Conservation (phyloP, 2,797 vertebrate species). For the Scyliorhinus canicula region DNA sequence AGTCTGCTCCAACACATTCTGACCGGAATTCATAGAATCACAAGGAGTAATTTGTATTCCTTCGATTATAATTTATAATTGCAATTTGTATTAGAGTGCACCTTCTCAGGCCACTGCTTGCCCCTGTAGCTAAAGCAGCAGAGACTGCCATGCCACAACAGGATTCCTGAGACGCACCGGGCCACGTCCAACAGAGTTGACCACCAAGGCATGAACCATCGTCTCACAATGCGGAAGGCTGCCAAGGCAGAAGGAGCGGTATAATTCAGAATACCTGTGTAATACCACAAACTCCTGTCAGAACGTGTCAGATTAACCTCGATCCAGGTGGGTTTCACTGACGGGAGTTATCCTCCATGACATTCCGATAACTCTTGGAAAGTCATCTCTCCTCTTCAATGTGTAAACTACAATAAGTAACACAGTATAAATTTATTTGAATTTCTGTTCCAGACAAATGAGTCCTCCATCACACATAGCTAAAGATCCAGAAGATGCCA, state of each 20-base stretch:
- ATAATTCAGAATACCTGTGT: no score
- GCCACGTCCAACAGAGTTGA: neutral
- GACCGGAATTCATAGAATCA: neutral
- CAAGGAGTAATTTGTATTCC: neutral
- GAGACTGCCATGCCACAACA: neutral
- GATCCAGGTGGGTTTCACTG: no score
- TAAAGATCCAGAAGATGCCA: neutral
- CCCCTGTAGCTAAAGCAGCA: neutral
- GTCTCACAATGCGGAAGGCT: neutral
- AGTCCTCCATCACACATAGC: neutral
- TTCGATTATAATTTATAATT: no score
- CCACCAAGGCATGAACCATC: neutral
- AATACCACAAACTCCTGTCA: no score
- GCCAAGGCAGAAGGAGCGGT: neutral
- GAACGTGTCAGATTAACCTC: no score
- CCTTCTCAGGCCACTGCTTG: neutral
- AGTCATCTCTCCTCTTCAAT: neutral
- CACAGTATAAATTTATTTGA: neutral
- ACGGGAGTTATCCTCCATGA: neutral
- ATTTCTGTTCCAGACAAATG: neutral
- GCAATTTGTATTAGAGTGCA: neutral
- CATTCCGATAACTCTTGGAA: neutral
- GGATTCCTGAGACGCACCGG: neutral
- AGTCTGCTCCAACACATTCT: neutral
- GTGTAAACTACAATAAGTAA: neutral